phyloP scores from a whole-genome alignment of 2,113 vertebrate genomes.

The Lycocorax pyrrhopterus region DNA sequence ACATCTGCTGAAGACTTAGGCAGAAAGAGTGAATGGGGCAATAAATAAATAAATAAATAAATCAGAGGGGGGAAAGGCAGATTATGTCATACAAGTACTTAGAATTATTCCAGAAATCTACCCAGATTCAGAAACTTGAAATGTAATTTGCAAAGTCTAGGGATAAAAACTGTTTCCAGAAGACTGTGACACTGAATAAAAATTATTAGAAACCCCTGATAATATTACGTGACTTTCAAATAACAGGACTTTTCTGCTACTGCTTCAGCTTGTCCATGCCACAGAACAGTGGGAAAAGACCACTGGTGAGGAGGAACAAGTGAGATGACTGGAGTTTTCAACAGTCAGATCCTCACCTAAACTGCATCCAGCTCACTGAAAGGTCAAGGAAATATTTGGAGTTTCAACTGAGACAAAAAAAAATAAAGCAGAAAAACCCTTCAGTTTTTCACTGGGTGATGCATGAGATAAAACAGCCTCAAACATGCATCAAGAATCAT shows the following conservation, averaged over 20 bases:
- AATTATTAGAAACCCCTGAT: neutral
- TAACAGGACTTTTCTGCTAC: neutral
- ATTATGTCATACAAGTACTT: neutral
- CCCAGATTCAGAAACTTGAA: neutral
- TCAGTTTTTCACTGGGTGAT: neutral
- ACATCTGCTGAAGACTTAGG: neutral
- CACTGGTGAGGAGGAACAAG: neutral
- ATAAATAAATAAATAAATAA: neutral
- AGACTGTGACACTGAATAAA: neutral
- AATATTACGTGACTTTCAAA: neutral
- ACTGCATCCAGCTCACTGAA: neutral
- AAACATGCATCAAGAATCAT: conserved; percentile 4
- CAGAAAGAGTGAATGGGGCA: neutral
- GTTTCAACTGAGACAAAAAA: neutral
- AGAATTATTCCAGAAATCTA: neutral
- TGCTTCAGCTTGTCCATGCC: neutral
- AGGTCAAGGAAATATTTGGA: neutral
- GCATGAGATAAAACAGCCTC: neutral
- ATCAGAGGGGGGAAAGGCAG: neutral
- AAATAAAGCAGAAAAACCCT: neutral
- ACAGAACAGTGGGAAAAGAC: neutral
- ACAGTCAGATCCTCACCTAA: neutral
- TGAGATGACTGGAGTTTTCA: neutral
- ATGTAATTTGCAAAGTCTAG: neutral
- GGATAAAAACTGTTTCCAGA: neutral